Conservation (phyloP, 2,888 invertebrate species). For the Microplitis manilae region DNA sequence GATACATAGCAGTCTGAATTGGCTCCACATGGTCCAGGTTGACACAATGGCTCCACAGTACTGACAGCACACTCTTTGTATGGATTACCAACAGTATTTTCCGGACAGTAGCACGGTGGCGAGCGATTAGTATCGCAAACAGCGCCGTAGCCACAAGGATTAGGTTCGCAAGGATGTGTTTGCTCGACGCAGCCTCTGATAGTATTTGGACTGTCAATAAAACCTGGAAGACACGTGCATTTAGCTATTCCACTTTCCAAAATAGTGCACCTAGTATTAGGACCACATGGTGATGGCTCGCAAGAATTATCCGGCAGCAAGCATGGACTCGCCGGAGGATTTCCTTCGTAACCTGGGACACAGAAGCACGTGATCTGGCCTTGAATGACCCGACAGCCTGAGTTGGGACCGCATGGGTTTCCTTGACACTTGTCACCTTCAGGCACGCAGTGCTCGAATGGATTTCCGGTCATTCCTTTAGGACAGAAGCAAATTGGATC, state of each 20-base stretch:
- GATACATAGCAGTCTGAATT: conserved; percentile 90
- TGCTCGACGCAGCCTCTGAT: conserved; percentile 87
- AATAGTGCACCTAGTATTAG: conserved; percentile 88
- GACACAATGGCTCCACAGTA: conserved; percentile 78
- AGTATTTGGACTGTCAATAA: conserved; percentile 89
- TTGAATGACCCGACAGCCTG: conserved; percentile 84
- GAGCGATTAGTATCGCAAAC: conserved; percentile 84
- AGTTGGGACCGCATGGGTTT: conserved; percentile 88
- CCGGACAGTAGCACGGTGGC: conserved; percentile 91
- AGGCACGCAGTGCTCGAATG: conserved; percentile 88
- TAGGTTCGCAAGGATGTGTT: conserved; percentile 86
- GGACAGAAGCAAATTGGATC: conserved; percentile 92
- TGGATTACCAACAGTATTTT: conserved; percentile 86
- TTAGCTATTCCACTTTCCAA: conserved; percentile 86
- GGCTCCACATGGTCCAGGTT: conserved; percentile 86
- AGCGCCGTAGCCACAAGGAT: conserved; percentile 85
- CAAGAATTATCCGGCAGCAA: conserved; percentile 84
- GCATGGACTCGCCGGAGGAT: conserved; percentile 83
- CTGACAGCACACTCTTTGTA: conserved; percentile 80
- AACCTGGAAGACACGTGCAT: conserved; percentile 88
- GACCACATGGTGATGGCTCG: conserved; percentile 89
- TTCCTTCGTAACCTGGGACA: conserved; percentile 88
- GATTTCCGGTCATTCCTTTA: conserved; percentile 91
- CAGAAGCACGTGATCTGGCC: conserved; percentile 89
- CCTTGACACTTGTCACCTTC: conserved; percentile 88